Evolutionary conservation across 2,797 vertebrate species (phyloP).

Genomic region (Trachops cirrhosus): DNA sequence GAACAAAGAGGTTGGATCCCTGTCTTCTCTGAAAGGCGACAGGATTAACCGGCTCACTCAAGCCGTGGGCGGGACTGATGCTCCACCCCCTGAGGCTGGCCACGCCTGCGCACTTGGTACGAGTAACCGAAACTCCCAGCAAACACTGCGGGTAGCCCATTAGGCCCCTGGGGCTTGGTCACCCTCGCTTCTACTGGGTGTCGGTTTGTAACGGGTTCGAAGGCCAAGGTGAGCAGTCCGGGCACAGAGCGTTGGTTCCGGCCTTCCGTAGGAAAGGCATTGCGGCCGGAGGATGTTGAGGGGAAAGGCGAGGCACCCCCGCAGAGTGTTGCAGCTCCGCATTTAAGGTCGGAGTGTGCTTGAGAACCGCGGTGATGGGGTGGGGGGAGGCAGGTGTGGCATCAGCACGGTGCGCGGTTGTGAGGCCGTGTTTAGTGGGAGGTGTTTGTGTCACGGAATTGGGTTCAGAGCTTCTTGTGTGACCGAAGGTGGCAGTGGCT

Average conservation of each 20-base stretch:
- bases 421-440: neutral
- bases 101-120: constrained; percentile 43
- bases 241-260: neutral
- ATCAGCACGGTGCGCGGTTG: accelerated
- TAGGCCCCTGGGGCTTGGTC: accelerated
- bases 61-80: accelerated
- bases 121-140: constrained; percentile 6
- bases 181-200: accelerated
- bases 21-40: accelerated
- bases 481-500: neutral
- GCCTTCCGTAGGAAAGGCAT: neutral
- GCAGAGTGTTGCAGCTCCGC: neutral
- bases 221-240: neutral
- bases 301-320: neutral
- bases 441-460: neutral
- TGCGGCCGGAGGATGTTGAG: neutral
- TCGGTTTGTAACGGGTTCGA: neutral
- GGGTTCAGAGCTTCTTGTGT: neutral
- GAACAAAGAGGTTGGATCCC: neutral
- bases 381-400: neutral
- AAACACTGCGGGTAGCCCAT: neutral
- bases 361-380: neutral
- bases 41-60: accelerated
- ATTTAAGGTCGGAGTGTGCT: neutral
- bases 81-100: accelerated